Conservation (phyloP, 1,140 invertebrate genomes). For the Saccostrea glomerata region DNA sequence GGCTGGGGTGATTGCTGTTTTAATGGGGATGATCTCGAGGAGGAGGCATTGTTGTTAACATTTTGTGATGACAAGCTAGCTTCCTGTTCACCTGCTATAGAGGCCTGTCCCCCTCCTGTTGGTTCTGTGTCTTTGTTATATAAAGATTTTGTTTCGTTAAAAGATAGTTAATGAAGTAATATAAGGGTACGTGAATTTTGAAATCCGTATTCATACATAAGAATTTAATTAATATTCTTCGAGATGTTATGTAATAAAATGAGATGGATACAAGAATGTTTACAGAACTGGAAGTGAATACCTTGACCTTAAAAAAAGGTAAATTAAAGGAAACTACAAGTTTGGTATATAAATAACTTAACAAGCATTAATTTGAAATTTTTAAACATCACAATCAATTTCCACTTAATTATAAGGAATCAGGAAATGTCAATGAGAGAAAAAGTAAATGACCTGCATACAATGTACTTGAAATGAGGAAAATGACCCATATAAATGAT, state of each 20-base stretch:
- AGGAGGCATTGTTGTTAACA: constrained; percentile 21
- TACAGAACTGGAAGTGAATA: too few relatives aligned
- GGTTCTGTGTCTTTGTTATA: constrained; percentile 29
- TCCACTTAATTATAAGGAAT: too few relatives aligned
- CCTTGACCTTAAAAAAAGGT: too few relatives aligned
- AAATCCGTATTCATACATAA: not conserved
- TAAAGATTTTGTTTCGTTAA: not conserved
- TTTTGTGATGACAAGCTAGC: not conserved
- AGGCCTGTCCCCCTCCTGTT: not conserved
- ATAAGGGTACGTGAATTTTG: not conserved
- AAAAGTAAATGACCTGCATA: too few relatives aligned
- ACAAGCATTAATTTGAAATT: too few relatives aligned
- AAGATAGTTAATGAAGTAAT: not conserved
- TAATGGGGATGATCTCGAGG: constrained; percentile 3
- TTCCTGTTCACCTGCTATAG: not conserved
- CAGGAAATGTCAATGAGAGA: too few relatives aligned
- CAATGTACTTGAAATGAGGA: too few relatives aligned
- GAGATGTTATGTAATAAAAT: not conserved
- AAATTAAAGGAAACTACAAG: too few relatives aligned
- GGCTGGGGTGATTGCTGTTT: constrained; percentile 29
- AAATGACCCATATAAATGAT: too few relatives aligned
- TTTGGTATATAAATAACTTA: too few relatives aligned
- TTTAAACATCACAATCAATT: too few relatives aligned
- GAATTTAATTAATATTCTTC: not conserved
- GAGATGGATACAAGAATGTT: too few relatives aligned